Percentiles rank a stretch among this genome's conserved stretches.
Conservation (phyloP, 2,113 vertebrate species). For the Macaca nemestrina region DNA sequence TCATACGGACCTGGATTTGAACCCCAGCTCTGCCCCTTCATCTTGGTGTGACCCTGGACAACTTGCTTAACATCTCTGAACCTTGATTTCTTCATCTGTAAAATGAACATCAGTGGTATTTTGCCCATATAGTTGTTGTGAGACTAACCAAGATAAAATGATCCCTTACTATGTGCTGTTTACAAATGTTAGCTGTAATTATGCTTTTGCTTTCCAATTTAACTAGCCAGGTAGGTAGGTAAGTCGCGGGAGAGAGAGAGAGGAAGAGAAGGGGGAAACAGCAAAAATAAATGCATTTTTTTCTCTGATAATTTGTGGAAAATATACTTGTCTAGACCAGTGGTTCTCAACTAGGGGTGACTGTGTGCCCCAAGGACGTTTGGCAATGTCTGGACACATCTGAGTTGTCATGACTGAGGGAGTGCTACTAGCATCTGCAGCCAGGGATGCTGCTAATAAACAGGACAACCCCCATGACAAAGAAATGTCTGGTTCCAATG, state of each 20-base stretch:
- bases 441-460: not conserved
- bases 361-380: not conserved
- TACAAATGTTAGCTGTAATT: not conserved
- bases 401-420: not conserved
- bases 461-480: not conserved
- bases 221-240: not conserved
- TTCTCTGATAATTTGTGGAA: not conserved
- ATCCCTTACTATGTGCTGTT: not conserved
- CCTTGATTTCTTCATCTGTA: not conserved
- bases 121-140: no score
- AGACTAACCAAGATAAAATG: not conserved
- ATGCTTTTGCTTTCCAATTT: not conserved
- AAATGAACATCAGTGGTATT: not conserved
- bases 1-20: not conserved
- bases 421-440: not conserved
- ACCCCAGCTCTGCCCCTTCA: not conserved
- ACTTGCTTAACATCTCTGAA: not conserved
- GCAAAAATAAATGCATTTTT: not conserved
- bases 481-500: not conserved
- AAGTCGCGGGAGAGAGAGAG: not conserved
- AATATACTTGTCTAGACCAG: not conserved
- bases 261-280: not conserved
- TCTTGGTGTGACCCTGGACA: not conserved
- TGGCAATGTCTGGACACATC: not conserved
- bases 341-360: not conserved